Conservation (phyloP, 2,113 vertebrate species). For the Sebastes fasciatus region DNA sequence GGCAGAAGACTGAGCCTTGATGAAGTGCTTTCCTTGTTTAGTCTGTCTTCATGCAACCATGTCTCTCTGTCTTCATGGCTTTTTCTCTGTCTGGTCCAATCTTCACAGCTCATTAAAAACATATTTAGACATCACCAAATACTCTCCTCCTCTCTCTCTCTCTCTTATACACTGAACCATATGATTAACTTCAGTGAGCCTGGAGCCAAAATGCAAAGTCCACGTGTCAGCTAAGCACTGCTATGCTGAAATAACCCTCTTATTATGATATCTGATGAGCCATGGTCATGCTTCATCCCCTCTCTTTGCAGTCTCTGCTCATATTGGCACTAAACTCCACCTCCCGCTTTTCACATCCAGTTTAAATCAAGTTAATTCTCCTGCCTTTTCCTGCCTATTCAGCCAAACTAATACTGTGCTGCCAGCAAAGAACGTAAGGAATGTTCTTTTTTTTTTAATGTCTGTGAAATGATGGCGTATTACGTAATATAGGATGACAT, state of each 20-base stretch:
- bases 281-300: neutral
- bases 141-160: neutral
- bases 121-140: neutral
- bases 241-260: neutral
- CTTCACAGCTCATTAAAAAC: neutral
- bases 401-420: neutral
- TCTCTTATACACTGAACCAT: neutral
- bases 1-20: neutral
- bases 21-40: neutral
- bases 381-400: neutral
- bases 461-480: conserved; percentile 1
- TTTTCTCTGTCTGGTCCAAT: neutral
- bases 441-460: conserved; percentile 25
- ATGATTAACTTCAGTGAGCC: neutral
- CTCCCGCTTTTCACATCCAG: neutral
- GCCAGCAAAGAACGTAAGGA: neutral
- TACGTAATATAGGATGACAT: conserved; percentile 6
- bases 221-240: neutral
- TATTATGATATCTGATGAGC: neutral
- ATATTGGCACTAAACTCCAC: neutral
- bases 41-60: neutral
- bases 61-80: neutral
- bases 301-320: neutral
- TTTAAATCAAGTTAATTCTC: conserved; percentile 4
- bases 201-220: neutral